Percentiles rank a stretch among this genome's conserved stretches.
These are phyloP conservation scores for Chrysotoxum bicinctum DNA, from an alignment of 2,888 invertebrate genomes.

Conservation along the genomic window DNA sequence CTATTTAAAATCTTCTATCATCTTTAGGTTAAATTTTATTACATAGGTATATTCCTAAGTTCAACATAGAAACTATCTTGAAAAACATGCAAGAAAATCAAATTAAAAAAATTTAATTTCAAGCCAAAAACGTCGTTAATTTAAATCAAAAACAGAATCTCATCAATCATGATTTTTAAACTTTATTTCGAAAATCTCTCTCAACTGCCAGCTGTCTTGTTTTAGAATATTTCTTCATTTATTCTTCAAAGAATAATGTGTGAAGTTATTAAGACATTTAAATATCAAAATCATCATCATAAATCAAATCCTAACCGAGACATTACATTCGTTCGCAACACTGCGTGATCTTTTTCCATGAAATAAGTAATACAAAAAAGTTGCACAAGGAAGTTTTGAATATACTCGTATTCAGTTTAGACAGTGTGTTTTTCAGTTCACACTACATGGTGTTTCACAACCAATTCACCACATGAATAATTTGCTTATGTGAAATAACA, in stretches of 20 bases:
- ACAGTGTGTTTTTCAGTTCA: constrained; percentile 20
- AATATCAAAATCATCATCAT: constrained; percentile 16
- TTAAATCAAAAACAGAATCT: not conserved
- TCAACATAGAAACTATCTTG: too few species aligned
- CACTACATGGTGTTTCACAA: constrained; percentile 30
- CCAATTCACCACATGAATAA: constrained; percentile 42
- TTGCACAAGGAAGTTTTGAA: constrained; percentile 13
- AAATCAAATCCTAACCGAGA: not conserved
- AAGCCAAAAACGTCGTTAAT: not conserved
- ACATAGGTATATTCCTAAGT: too few species aligned
- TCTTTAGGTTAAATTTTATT: too few species aligned
- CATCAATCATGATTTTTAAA: not conserved
- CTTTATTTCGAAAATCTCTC: not conserved
- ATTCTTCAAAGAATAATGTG: not conserved
- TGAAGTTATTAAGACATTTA: constrained; percentile 11
- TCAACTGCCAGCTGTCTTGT: constrained; percentile 5
- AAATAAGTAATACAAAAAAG: not conserved
- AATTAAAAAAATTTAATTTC: not conserved
- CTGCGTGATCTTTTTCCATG: not conserved
- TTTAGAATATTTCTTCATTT: not conserved
- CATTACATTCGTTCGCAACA: not conserved
- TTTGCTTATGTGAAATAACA: constrained; percentile 12
- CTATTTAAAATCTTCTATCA: too few species aligned
- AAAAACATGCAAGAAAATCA: not conserved
- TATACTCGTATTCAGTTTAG: not conserved